Conservation (phyloP, 2,888 invertebrate genomes). For the Drosophila kokeensis region DNA sequence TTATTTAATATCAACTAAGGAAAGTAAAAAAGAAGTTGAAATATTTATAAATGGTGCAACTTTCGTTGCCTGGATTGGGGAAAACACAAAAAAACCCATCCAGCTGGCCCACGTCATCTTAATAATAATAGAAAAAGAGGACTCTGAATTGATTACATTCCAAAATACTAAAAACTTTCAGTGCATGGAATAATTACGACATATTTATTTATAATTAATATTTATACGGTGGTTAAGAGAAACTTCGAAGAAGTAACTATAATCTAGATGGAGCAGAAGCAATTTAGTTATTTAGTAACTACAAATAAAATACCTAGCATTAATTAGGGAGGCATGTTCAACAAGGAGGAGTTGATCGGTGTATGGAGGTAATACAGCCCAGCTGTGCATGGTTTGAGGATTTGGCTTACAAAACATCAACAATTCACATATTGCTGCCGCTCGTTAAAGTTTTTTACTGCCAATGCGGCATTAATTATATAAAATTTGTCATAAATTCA, state of each 20-base stretch:
- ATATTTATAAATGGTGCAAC: not conserved
- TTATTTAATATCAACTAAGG: no score
- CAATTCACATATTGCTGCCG: constrained; percentile 59
- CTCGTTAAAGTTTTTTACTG: constrained; percentile 49
- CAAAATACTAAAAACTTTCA: not conserved
- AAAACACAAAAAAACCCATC: not conserved
- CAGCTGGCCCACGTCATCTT: not conserved
- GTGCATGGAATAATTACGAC: not conserved
- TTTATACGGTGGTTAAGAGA: not conserved
- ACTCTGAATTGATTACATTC: not conserved
- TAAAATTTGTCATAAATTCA: constrained; percentile 52
- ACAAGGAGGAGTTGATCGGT: not conserved
- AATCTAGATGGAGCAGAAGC: not conserved
- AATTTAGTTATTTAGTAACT: not conserved
- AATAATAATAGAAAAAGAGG: not conserved
- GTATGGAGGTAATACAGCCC: not conserved
- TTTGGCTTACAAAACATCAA: constrained; percentile 36
- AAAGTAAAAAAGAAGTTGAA: not conserved
- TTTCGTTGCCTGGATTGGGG: not conserved
- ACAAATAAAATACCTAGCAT: not conserved
- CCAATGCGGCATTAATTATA: constrained; percentile 53
- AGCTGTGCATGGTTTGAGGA: not conserved
- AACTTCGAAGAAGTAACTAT: not conserved
- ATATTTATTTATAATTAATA: not conserved
- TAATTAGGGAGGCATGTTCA: not conserved